Evolutionary conservation across 2,888 invertebrate species (phyloP).

Genomic region (Coleophora flavipennella): DNA sequence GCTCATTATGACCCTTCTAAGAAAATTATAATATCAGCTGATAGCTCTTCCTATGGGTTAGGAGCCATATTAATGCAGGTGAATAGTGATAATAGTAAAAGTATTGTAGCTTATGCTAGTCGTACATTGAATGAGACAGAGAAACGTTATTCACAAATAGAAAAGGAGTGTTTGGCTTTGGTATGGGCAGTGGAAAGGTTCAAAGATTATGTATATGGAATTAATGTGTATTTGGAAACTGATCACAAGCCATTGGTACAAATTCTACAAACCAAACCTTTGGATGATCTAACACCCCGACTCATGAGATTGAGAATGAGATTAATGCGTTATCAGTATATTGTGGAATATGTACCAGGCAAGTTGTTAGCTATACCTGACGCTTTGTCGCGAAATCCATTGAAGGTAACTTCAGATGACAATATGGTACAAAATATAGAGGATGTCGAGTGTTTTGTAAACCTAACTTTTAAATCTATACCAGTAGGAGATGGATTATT

Average conservation of each 20-base stretch:
- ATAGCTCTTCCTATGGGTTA: conserved; percentile 6
- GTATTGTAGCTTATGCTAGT: conserved; percentile 3
- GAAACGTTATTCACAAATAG: conserved; percentile 3
- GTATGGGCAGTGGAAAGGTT: conserved; percentile 4
- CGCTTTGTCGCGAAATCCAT: conserved; percentile 8
- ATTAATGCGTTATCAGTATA: conserved; percentile 15
- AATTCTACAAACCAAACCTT: conserved; percentile 9
- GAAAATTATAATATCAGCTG: too few relatives aligned
- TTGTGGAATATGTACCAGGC: too few relatives aligned
- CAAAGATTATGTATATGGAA: conserved; percentile 1
- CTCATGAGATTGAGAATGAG: conserved; percentile 13
- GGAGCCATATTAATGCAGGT: conserved; percentile 7
- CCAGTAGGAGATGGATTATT: background rate
- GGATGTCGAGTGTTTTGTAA: background rate
- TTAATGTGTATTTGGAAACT: conserved; percentile 2
- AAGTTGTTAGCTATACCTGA: conserved; percentile 16
- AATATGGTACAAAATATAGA: background rate
- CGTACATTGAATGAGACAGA: conserved; percentile 2
- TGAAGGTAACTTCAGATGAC: background rate
- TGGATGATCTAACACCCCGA: conserved; percentile 10
- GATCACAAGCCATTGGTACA: conserved; percentile 11
- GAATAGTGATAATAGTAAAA: background rate
- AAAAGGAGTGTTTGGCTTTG: conserved; percentile 6
- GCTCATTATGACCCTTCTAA: too few relatives aligned
- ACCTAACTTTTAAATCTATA: background rate